phyloP scores from a whole-genome alignment of 2,113 vertebrate species.

The Prinia subflava region DNA sequence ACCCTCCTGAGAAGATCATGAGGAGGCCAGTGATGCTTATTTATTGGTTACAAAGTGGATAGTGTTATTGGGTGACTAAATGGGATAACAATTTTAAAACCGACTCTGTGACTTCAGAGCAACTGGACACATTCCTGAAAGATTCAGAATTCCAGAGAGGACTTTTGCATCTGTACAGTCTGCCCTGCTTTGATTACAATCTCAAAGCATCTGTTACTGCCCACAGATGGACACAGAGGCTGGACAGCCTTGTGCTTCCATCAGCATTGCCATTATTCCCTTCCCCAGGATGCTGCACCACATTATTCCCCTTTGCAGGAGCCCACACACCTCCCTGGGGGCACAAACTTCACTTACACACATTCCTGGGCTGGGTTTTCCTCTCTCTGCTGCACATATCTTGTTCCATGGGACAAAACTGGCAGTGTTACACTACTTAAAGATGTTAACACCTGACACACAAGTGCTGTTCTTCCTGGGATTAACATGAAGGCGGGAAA shows the following conservation, averaged over 20 bases:
- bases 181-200: not conserved
- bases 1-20: not conserved
- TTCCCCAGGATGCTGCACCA: not conserved
- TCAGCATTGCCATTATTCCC: not conserved
- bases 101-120: not conserved
- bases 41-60: not conserved
- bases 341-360: not conserved
- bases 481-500: not conserved
- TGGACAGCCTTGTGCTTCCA: not conserved
- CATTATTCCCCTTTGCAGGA: not conserved
- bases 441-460: not conserved
- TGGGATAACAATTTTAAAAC: not conserved
- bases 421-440: not conserved
- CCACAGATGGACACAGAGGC: not conserved
- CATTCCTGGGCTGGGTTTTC: not conserved
- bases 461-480: not conserved
- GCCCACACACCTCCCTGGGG: not conserved
- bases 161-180: not conserved
- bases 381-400: not conserved
- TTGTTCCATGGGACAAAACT: not conserved
- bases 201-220: not conserved
- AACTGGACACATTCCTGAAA: not conserved
- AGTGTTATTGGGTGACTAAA: not conserved
- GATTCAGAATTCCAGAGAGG: not conserved
- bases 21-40: not conserved